Percentiles rank a stretch among this genome's conserved stretches.
phyloP scores from a whole-genome alignment of 2,888 invertebrate genomes.

The Galerucella calmariensis region DNA sequence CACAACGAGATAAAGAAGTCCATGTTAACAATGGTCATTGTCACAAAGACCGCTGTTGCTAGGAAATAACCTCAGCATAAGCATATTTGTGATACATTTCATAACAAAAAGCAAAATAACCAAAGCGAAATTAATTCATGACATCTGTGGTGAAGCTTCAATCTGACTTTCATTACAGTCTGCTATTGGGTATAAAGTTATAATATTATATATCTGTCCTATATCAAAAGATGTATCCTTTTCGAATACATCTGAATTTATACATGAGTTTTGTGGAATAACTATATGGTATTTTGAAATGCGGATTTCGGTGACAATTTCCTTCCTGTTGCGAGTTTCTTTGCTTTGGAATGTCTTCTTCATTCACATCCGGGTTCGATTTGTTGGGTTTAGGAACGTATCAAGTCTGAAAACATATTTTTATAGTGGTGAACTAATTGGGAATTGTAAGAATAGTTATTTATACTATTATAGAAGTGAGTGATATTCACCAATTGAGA shows the following conservation, averaged over 20 bases:
- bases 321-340: constrained; percentile 34
- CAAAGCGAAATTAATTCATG: too few species aligned
- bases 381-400: constrained; percentile 14
- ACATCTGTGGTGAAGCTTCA: too few species aligned
- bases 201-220: constrained; percentile 38
- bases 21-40: constrained; percentile 21
- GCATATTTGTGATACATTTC: too few species aligned
- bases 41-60: constrained; percentile 4
- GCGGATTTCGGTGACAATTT: constrained; percentile 34
- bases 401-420: not conserved
- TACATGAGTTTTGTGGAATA: constrained; percentile 39
- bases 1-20: not conserved
- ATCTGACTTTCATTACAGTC: constrained; percentile 33
- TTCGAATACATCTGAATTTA: constrained; percentile 40
- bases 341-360: constrained; percentile 27
- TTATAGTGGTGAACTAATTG: too few species aligned
- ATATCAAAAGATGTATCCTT: constrained; percentile 35
- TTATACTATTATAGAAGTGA: too few species aligned
- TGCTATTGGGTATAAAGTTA: constrained; percentile 38
- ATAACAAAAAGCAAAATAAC: too few species aligned
- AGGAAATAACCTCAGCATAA: not conserved
- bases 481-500: too few species aligned
- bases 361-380: constrained; percentile 33
- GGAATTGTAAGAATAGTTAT: too few species aligned
- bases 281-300: constrained; percentile 41